Evolutionary conservation across 2,797 vertebrate genomes (phyloP), one percentile per base, ranked within the genome.

Genomic region (Scolopax bukidnonensis): DNA sequence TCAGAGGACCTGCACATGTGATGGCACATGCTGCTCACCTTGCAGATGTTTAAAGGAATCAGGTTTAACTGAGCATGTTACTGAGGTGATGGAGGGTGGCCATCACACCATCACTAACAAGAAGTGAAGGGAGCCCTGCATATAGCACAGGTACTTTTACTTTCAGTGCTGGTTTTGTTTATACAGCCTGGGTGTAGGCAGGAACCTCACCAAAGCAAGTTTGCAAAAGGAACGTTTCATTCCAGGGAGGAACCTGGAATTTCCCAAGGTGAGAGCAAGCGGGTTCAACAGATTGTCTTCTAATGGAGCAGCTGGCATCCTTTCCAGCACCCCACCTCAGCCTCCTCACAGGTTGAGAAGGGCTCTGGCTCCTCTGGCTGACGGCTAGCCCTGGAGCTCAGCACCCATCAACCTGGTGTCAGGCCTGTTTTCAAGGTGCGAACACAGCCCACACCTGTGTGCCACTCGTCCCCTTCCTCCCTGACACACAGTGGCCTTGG

Each of bases 141-240:
- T 20, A 25, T 4, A 32, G 25, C 48, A 19, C 32, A 4, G 38
- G 40, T 43, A 33, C 64, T 93, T 89, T 65, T 63, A 77, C 77
- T 90, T 90, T 71, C 78, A 59, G 84, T 1, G 0, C 71, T 54
- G 25, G 21, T 38, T 86, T 86, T 93, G 68, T 96, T 93, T 88
- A 36, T 36, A 67, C 32, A 77, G 45, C 56, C 28, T 60, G 84
- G 79, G 92, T 70, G 81, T 61, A 75, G 71, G 32, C 82, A 93
- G 84, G 53, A 90, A 53, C 82, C 43, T 87, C 92, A 82, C 77
- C 88, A 95, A 96, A 97, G 79, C 87, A 82, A 93, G 60, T 87
- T 84, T 84, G 60, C 74, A 73, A 83, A 94, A 47, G 57, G 91
- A 92, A 57, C 81, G 36, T 68, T 83, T 93, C 12, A 23, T 81